These are phyloP conservation scores for Pituophis catenifer DNA, from an alignment of 2,113 vertebrate genomes.

Conservation along the genomic window DNA sequence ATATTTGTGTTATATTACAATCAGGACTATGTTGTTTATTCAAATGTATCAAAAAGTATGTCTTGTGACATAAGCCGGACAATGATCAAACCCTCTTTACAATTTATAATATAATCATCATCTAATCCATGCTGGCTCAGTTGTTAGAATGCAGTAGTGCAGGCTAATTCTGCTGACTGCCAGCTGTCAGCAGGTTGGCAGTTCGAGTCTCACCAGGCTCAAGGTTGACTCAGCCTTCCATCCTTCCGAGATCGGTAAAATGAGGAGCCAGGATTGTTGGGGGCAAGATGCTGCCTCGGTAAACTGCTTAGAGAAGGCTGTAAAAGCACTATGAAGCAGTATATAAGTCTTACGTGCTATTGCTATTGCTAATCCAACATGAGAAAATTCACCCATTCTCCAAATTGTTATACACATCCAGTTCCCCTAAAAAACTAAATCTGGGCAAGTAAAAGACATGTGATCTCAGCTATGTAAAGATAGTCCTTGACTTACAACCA, in stretches of 20 bases:
- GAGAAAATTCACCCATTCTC: background rate
- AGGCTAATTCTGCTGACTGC: no score
- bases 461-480: background rate
- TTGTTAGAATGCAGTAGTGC: no score
- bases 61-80: background rate
- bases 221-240: no score
- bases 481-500: background rate
- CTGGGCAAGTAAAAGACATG: background rate
- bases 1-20: background rate
- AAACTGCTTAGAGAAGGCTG: no score
- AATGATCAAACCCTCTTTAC: background rate
- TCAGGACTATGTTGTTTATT: background rate
- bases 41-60: background rate
- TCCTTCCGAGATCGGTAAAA: no score
- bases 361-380: background rate
- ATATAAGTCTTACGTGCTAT: no score
- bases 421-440: background rate
- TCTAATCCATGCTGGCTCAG: no score
- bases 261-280: no score
- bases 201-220: no score
- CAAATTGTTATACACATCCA: background rate
- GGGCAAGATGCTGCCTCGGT: no score
- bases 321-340: no score
- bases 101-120: background rate
- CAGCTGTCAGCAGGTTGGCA: no score